Conservation (phyloP, 2,888 invertebrate genomes). For the Rhamnusium bicolor region DNA sequence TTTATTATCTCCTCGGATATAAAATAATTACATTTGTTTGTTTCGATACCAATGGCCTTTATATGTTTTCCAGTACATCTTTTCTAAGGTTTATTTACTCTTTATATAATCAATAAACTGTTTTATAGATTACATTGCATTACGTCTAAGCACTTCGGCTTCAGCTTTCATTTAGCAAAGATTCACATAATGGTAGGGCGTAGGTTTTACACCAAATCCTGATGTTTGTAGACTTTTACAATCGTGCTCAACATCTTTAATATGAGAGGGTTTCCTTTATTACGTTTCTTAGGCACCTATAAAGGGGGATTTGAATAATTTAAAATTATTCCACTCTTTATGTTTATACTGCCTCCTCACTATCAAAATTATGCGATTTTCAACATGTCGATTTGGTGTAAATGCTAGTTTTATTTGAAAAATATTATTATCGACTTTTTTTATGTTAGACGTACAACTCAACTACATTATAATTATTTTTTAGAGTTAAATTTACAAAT, state of each 20-base stretch:
- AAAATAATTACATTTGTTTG: too few relatives aligned
- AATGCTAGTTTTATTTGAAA: too few relatives aligned
- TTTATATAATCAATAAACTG: neutral
- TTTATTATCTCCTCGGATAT: too few relatives aligned
- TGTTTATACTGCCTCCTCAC: too few relatives aligned
- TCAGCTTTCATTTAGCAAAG: neutral
- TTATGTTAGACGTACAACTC: too few relatives aligned
- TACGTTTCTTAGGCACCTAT: neutral
- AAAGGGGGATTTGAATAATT: neutral
- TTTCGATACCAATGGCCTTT: too few relatives aligned
- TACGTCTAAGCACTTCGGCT: neutral
- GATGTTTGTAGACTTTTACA: conserved; percentile 5
- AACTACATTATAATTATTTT: too few relatives aligned
- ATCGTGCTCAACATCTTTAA: conserved; percentile 6
- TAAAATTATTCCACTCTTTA: neutral
- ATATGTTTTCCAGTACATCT: neutral
- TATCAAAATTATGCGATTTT: too few relatives aligned
- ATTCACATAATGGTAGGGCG: conserved; percentile 4
- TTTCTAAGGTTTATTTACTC: neutral
- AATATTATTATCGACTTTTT: too few relatives aligned
- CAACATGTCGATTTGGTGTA: too few relatives aligned
- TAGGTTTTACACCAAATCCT: conserved; percentile 9
- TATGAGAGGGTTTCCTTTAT: conserved; percentile 1
- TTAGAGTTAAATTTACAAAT: too few relatives aligned
- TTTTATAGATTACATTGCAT: neutral